Evolutionary conservation across 2,888 invertebrate genomes (phyloP).

Genomic region (Anaspis maculata): DNA sequence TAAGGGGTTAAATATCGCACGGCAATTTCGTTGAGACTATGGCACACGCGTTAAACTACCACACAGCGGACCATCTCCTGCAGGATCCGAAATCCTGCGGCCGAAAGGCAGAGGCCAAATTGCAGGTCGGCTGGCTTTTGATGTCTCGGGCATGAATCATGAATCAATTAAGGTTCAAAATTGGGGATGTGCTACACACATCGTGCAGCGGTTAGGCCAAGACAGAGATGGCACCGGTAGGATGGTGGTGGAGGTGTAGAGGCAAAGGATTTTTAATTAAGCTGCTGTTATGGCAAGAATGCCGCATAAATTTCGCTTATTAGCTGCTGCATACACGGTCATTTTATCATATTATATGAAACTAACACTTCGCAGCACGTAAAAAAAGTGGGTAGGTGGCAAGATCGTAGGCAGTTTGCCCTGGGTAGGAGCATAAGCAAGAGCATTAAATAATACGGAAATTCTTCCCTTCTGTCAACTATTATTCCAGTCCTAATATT

Average conservation of each 20-base stretch:
- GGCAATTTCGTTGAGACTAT: slow-evolving; percentile 12
- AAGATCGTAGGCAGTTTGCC: background rate
- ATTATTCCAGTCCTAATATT: too few species aligned
- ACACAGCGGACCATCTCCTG: background rate
- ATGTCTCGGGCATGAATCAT: slow-evolving; percentile 11
- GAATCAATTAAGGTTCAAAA: slow-evolving; percentile 10
- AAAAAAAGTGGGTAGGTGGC: background rate
- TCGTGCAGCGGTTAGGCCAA: too few species aligned
- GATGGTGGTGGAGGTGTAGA: background rate
- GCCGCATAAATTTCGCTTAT: too few species aligned
- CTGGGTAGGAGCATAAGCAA: background rate
- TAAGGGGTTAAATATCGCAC: slow-evolving; percentile 15
- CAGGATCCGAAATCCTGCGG: background rate
- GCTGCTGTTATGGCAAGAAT: too few species aligned
- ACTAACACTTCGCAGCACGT: too few species aligned
- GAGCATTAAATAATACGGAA: too few species aligned
- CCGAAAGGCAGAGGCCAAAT: too few species aligned
- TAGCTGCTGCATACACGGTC: too few species aligned
- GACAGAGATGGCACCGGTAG: too few species aligned
- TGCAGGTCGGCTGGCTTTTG: slow-evolving; percentile 5
- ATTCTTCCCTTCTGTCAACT: too few species aligned
- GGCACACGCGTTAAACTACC: slow-evolving; percentile 10
- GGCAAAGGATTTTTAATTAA: slow-evolving; percentile 1
- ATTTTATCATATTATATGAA: background rate
- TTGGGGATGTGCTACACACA: background rate